Evolutionary conservation across 1,140 invertebrate species (phyloP).

Genomic region (Watersipora subatra): DNA sequence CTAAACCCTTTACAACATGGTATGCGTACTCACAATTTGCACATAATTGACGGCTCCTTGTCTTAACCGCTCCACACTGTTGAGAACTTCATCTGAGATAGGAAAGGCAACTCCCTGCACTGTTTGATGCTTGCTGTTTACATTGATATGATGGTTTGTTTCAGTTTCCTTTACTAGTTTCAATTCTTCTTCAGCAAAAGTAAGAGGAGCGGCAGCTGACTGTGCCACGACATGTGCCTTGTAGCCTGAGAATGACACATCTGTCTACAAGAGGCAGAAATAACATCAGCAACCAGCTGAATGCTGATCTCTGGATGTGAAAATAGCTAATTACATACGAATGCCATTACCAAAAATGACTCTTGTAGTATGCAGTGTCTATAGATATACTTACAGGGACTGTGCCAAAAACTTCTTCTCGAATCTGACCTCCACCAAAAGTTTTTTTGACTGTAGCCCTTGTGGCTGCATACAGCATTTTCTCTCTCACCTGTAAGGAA

Average conservation of each 20-base stretch:
- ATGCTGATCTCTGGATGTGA: no score
- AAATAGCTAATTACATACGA: no score
- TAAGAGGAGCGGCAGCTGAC: conserved; percentile 71
- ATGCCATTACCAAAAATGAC: no score
- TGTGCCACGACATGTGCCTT: conserved; percentile 60
- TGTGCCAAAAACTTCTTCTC: conserved; percentile 80
- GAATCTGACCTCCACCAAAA: conserved; percentile 78
- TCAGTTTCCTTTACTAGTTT: conserved; percentile 63
- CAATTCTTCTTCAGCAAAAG: conserved; percentile 73
- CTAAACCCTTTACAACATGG: no score
- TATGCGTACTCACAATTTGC: conserved; percentile 45
- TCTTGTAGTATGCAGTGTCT: no score
- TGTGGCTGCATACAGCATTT: conserved; percentile 97
- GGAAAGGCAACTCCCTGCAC: conserved; percentile 83
- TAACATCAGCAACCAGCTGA: not conserved
- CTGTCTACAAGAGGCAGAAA: conserved; percentile 46
- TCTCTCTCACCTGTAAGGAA: conserved; percentile 52
- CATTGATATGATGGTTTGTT: conserved; percentile 59
- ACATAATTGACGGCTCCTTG: conserved; percentile 48
- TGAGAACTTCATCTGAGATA: conserved; percentile 62
- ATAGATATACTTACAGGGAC: conserved; percentile 51
- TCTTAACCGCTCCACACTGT: conserved; percentile 51
- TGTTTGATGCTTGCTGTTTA: conserved; percentile 77
- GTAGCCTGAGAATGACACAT: conserved; percentile 68
- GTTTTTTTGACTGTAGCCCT: conserved; percentile 93